Conservation (phyloP, 1,140 invertebrate species). For the Venturia canescens region DNA sequence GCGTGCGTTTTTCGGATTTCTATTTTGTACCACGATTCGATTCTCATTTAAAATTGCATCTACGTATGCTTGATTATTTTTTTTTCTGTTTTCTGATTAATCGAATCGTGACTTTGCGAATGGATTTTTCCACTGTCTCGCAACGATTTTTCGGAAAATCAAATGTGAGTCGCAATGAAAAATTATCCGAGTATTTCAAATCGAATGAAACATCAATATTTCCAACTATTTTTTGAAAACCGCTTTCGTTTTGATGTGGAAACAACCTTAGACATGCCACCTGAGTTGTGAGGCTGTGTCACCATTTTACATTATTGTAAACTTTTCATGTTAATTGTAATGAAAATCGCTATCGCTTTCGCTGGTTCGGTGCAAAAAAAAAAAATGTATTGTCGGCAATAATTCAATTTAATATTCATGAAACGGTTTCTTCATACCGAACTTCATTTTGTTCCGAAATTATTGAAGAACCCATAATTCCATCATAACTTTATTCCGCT, state of each 20-base stretch:
- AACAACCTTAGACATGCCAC: too few species aligned
- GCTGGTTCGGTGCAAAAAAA: conserved; percentile 6
- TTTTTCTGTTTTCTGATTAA: not conserved
- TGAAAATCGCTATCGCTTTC: not conserved
- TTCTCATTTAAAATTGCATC: not conserved
- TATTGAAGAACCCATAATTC: not conserved
- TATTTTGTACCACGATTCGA: not conserved
- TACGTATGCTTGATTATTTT: not conserved
- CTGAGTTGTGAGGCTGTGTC: not conserved
- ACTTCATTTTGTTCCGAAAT: not conserved
- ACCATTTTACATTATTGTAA: not conserved
- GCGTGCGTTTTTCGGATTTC: too few species aligned
- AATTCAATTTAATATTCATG: not conserved
- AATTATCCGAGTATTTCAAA: too few species aligned
- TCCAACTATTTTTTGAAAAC: too few species aligned
- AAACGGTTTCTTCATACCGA: not conserved
- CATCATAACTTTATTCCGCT: not conserved
- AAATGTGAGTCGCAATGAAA: too few species aligned
- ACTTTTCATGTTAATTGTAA: not conserved
- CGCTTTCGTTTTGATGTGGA: too few species aligned
- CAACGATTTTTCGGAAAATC: not conserved
- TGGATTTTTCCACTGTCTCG: not conserved
- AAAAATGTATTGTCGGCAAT: not conserved
- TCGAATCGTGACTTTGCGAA: not conserved
- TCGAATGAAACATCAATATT: too few species aligned